Percentiles rank a stretch among this genome's conserved stretches.
phyloP scores from a whole-genome alignment of 2,113 vertebrate species.

The Caretta caretta region DNA sequence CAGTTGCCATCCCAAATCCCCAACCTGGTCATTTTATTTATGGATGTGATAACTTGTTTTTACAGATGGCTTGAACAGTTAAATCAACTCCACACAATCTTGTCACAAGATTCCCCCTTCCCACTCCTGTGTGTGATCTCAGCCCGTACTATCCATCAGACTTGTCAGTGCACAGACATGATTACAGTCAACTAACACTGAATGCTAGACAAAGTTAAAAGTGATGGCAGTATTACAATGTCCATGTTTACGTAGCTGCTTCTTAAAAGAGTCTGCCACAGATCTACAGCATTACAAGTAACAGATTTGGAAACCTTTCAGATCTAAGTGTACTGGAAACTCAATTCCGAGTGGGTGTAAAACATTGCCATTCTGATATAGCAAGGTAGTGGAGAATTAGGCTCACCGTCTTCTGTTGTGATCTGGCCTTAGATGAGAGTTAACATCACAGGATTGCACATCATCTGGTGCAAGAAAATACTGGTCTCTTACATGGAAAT shows the following conservation, averaged over 20 bases:
- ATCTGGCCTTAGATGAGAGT: neutral
- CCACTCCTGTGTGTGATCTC: neutral
- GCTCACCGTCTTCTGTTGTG: neutral
- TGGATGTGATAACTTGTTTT: neutral
- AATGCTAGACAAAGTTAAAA: neutral
- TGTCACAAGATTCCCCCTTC: neutral
- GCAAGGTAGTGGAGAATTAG: neutral
- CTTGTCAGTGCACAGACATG: neutral
- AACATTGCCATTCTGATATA: neutral
- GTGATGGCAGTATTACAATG: neutral
- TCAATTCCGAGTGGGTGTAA: neutral
- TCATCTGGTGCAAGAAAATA: neutral
- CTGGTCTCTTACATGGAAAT: neutral
- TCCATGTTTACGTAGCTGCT: neutral
- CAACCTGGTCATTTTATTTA: neutral
- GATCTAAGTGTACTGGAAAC: neutral
- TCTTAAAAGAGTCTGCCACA: neutral
- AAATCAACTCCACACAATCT: constrained; percentile 6
- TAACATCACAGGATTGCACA: neutral
- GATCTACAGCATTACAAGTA: neutral
- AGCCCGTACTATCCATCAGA: neutral
- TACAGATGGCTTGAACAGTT: constrained; percentile 35
- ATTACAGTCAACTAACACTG: neutral
- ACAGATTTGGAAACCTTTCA: neutral
- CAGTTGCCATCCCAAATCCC: neutral